phyloP scores from a whole-genome alignment of 92 coral and sea anemone genomes.

The Palythoa grandis region DNA sequence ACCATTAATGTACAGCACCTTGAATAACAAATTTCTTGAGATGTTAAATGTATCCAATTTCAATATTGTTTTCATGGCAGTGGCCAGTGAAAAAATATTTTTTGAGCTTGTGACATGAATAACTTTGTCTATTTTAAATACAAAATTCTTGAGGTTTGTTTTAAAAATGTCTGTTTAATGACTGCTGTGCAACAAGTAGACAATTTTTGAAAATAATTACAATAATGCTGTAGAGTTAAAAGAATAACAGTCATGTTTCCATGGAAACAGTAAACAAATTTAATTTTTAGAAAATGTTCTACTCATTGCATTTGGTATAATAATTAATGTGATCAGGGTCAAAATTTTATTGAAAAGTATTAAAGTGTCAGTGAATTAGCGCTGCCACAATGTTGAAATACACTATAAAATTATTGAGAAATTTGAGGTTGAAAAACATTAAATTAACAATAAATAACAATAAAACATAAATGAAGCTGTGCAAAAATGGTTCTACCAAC shows the following conservation, averaged over 20 bases:
- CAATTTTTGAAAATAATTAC: slow-evolving; percentile 1
- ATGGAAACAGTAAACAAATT: slow-evolving; percentile 21
- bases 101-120: neutral
- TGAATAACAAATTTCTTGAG: no score
- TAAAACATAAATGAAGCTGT: neutral
- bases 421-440: slow-evolving; percentile 8
- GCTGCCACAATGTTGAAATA: slow-evolving; percentile 21
- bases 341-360: slow-evolving; percentile 10
- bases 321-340: neutral
- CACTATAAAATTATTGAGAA: slow-evolving; percentile 6
- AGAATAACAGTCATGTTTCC: slow-evolving; percentile 10
- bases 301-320: slow-evolving; percentile 15
- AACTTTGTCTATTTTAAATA: neutral
- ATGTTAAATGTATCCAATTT: no score
- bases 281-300: neutral
- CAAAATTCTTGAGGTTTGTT: neutral
- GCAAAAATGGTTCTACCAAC: slow-evolving; percentile 20
- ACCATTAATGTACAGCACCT: no score
- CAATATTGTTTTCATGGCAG: no score
- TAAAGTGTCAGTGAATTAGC: slow-evolving; percentile 2
- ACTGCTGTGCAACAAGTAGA: slow-evolving; percentile 24
- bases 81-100: no score
- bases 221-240: neutral
- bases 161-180: neutral
- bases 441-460: neutral